A percentile compares a stretch with the other conserved stretches of the same genome.
Evolutionary conservation across 92 coral and sea anemone genomes (phyloP).

Genomic region (Isaurus tuberculatus): DNA sequence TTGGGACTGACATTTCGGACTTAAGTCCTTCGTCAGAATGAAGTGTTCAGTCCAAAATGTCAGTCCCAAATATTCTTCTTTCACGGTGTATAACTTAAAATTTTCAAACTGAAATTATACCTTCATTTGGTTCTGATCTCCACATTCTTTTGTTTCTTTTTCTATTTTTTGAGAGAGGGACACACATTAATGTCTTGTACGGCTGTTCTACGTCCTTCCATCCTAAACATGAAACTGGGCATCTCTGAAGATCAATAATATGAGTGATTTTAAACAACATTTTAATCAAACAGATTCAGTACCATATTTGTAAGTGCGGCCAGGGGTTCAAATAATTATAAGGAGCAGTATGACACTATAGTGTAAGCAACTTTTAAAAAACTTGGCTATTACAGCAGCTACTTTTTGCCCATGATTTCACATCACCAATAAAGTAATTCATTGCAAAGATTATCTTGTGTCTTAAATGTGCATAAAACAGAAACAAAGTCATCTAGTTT

Average conservation of each 20-base stretch:
- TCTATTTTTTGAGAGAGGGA: conserved; percentile 9
- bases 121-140: neutral
- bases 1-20: no score
- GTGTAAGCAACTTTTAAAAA: no score
- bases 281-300: neutral
- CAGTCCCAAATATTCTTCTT: neutral
- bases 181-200: conserved; percentile 17
- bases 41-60: neutral
- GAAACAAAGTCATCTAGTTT: no score
- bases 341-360: no score
- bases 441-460: no score
- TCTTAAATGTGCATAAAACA: no score
- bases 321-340: no score
- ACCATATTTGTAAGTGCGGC: no score
- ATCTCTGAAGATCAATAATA: conserved; percentile 20
- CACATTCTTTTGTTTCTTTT: conserved; percentile 24
- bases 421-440: no score
- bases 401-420: no score
- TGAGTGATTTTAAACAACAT: neutral
- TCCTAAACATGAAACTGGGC: neutral
- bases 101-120: neutral
- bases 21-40: no score
- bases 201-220: conserved; percentile 16
- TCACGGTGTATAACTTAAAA: neutral
- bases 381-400: no score